A percentile compares a stretch with the other conserved stretches of the same genome.
Evolutionary conservation across 2,888 invertebrate species (phyloP).

Genomic region (Thecocarcelia acutangulata): DNA sequence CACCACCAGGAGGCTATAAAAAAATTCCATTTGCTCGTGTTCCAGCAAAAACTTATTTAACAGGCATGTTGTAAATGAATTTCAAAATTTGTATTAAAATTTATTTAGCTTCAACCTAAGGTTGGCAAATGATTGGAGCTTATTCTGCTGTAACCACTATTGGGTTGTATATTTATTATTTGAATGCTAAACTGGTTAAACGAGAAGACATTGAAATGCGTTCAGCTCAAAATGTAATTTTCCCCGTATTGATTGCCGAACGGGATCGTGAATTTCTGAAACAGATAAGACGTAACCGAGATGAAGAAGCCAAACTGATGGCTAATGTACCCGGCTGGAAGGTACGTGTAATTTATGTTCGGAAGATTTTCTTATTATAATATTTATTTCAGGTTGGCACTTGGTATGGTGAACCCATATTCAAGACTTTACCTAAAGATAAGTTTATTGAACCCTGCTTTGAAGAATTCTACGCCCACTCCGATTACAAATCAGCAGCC

Average conservation of each 20-base stretch:
- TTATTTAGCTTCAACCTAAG: constrained; percentile 77
- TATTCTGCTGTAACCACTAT: constrained; percentile 84
- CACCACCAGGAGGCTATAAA: constrained; percentile 94
- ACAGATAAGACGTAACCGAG: constrained; percentile 89
- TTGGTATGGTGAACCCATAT: constrained; percentile 92
- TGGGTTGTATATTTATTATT: constrained; percentile 84
- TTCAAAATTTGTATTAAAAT: not conserved
- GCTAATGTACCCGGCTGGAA: constrained; percentile 94
- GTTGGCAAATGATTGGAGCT: constrained; percentile 85
- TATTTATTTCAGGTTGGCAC: constrained; percentile 85
- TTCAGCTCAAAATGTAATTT: constrained; percentile 88
- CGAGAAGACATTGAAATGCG: constrained; percentile 87
- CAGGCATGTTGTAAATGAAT: constrained; percentile 82
- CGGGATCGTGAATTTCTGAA: constrained; percentile 91
- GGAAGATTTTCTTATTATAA: constrained; percentile 9
- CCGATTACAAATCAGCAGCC: constrained; percentile 82
- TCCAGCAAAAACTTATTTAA: constrained; percentile 87
- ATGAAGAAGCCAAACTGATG: constrained; percentile 94
- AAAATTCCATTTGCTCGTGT: constrained; percentile 88
- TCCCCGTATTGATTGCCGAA: constrained; percentile 91
- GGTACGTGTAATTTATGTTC: constrained; percentile 77
- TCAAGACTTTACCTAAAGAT: constrained; percentile 86
- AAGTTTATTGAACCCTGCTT: constrained; percentile 85
- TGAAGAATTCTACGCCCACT: constrained; percentile 88
- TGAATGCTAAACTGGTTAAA: constrained; percentile 83